Evolutionary conservation across 1,140 invertebrate species (phyloP), one percentile per base, ranked within the genome.

Genomic region (Myzus persicae): DNA sequence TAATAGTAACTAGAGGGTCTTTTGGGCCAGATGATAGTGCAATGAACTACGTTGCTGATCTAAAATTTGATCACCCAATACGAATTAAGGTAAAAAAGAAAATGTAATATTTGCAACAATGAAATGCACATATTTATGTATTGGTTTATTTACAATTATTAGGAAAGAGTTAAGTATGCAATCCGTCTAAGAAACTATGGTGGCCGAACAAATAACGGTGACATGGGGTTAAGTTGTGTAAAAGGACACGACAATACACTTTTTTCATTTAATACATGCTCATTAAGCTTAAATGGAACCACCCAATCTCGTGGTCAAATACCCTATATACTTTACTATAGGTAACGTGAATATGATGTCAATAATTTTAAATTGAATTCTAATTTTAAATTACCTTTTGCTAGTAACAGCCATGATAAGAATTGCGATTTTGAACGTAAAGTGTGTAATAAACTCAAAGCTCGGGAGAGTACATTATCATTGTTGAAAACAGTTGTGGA

Each of bases 301-400:
- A 99, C 98, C 8, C 97, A 99, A 94, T 97, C 97, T 0, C 96
- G 99, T 76, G 99, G 99, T 82, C 99, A 99, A 95, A 97, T 99
- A 94, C 99, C 99, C 1, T 97, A 98, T 94, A 97, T 99, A 92
- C 96, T 99, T 14, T 99, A 99, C 95, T 98, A 98, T 94, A 97
- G 96, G 94, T 94, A 84, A 89, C 38, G 14, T 48, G 38, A 48
- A 54, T 38, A 38, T 40, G 11, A 54, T 51, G 20, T 40, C 11
- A 89, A 89, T 11, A 40, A 26, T 89, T 51, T 89, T 40, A 18
- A 88, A n/a, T 9, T 9, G 38, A 20, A 44, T 59, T 67, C 42
- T 42, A 67, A 42, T 89, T 90, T 67, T 67, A 20, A 31, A 67
- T 90, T n/a, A 40, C 36, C 7, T 99, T 99, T 95, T 54, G 82